Evolutionary conservation across 1,140 invertebrate genomes (phyloP), one percentile per base, ranked within the genome.

Genomic region (Colletes latitarsis): DNA sequence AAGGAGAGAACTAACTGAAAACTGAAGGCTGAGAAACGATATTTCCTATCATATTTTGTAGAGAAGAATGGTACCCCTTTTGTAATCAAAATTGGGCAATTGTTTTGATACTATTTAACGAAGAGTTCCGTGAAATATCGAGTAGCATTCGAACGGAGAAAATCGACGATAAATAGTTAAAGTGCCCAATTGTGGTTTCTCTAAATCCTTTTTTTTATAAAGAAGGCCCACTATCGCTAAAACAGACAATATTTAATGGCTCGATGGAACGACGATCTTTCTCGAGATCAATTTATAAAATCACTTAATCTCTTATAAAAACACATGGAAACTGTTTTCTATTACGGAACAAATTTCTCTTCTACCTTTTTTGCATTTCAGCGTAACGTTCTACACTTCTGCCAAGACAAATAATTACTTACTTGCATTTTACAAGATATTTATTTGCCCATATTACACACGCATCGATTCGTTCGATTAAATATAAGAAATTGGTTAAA

Each of bases 171-270:
- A 53, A 53, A 53, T 53, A 4, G 15, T 53, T 10, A 14, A 17
- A 12, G 52, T 15, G 39, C 12, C 6, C 12, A 71, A 41, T 71
- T 70, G 12, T 57, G 39, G 6, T 71, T 19, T 12, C 1, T 15
- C 1, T 17, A 0, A 41, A 71, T 19, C 10, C 5, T 10, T 30
- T 39, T 30, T 30, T 4, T 30, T 30, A 30, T 30, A 30, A 4
- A 30, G 6, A n/a, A 17, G 30, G 1, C 8, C 9, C 10, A 73
- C 14, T 58, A n/a, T 58, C 43, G 14, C 53, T 15, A 12, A 15
- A 49, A 30, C 19, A 49, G 64, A 77, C 66, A 60, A 77, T 69
- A 77, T 60, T 8, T 19, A 39, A 60, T 66, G 55, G 15, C 30
- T 12, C 12, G 12, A 30, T 39, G 6, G 39, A 4, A 10, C 3